Percentiles rank a stretch among this genome's conserved stretches.
Conservation (phyloP, 2,113 vertebrate genomes). For the Platysternon megacephalum region DNA sequence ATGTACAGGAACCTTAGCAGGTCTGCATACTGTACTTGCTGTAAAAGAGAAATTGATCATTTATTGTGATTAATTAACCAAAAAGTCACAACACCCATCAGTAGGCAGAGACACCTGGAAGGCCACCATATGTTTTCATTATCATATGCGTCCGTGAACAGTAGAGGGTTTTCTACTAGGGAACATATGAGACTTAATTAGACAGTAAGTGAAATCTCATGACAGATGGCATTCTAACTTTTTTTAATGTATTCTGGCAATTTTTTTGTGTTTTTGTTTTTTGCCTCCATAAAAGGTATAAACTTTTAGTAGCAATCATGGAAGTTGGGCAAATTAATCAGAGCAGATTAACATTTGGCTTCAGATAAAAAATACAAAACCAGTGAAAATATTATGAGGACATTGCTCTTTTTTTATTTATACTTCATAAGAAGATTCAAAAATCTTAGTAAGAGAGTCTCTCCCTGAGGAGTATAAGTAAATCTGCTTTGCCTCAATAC, state of each 20-base stretch:
- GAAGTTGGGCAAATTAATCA: background rate
- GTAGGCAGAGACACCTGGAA: conserved; percentile 46
- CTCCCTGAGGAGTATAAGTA: background rate
- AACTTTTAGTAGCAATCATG: conserved; percentile 4
- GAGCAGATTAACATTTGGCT: background rate
- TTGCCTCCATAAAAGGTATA: background rate
- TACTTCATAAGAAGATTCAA: background rate
- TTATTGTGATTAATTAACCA: conserved; percentile 63
- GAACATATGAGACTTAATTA: conserved; percentile 51
- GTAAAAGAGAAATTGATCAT: background rate
- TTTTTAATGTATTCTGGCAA: conserved; percentile 19
- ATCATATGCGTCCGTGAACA: conserved; percentile 3
- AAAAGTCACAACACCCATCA: conserved; percentile 29
- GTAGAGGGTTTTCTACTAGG: background rate
- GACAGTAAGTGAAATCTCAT: conserved; percentile 54
- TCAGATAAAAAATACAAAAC: background rate
- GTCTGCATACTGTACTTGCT: background rate
- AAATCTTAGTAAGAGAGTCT: background rate
- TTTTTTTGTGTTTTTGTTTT: background rate
- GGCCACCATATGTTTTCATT: conserved; percentile 8
- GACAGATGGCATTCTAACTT: conserved; percentile 49
- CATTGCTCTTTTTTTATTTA: background rate
- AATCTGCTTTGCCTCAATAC: background rate
- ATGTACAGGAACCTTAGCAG: background rate
- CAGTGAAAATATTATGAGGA: background rate